Evolutionary conservation across 64 coral and sea anemone genomes (phyloP), one percentile per base, ranked within the genome.

Genomic region (Stichodactyla mertensii): DNA sequence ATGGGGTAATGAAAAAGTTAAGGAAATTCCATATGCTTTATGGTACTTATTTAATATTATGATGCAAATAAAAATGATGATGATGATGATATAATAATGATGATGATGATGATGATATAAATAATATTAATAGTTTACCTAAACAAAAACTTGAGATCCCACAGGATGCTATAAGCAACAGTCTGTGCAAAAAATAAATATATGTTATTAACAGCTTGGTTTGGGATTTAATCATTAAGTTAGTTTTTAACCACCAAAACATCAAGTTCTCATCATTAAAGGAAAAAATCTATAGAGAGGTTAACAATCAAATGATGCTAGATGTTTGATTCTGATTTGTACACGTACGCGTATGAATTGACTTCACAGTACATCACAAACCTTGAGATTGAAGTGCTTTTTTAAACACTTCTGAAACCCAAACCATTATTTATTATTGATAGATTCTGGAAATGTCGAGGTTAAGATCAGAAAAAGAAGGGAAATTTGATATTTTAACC

Each of bases 81-180:
- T 45, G 36, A 45, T 45, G 36, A 45, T 45, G 1, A 45, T 45
- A 45, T 45, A 4, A 2, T 4, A 45, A 45, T 45, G 3, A 45
- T 45, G 36, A 45, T 45, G 36, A 45, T 45, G 3, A 45, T 45
- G 3, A 45, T 45, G 3, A 45, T 28, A 27, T n/a, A n/a, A 79
- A 53, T 16, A 79, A 79, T 15, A 51, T 81, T 57, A 80, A 80
- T 67, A 54, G 61, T 61, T 90, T 86, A 94, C 97, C 97, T 92
- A 58, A 94, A 89, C 62, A 99, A 91, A 58, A 99, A 99, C 57
- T 99, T 99, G 57, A 99, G n/a, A 82, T 99, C 97, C 97, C 97
- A 99, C 28, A 99, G 61, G 82, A 99, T 99, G 86, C 97, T 99
- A 80, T 99, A 99, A 7, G 89, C 97, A 74, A 99, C 55, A 52